These are phyloP conservation scores for Diplodus sargus DNA, from an alignment of 2,797 vertebrate species.

Conservation along the genomic window DNA sequence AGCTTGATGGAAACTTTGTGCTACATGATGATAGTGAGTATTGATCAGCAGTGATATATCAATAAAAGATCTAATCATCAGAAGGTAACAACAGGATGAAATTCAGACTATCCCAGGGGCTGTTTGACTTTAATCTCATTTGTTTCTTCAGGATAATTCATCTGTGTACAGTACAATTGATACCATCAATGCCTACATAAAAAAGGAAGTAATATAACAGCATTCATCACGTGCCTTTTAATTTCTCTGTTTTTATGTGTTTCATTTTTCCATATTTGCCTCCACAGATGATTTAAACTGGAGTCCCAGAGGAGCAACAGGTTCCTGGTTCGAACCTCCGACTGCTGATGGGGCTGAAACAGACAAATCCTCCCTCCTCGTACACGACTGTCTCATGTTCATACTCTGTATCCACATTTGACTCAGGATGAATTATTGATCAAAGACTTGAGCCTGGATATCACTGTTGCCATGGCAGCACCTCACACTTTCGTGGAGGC, in stretches of 20 bases:
- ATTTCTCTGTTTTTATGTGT: background rate
- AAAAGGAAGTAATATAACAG: too few species aligned
- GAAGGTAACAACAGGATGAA: too few species aligned
- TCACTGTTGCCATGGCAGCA: constrained; percentile 79
- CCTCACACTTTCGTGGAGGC: constrained; percentile 65
- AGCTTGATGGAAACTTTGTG: too few species aligned
- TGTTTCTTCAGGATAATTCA: too few species aligned
- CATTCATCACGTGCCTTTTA: too few species aligned
- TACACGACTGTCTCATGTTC: constrained; percentile 19
- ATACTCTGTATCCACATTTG: constrained; percentile 65
- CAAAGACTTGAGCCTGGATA: constrained; percentile 75
- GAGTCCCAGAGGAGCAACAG: background rate
- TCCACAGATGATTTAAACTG: constrained; percentile 36
- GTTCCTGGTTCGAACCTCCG: background rate
- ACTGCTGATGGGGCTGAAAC: background rate
- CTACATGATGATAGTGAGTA: too few species aligned
- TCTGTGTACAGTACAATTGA: too few species aligned
- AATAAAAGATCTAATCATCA: too few species aligned
- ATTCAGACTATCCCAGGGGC: too few species aligned
- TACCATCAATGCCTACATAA: too few species aligned
- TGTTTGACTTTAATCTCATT: too few species aligned
- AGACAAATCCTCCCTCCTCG: constrained; percentile 27
- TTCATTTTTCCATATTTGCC: background rate
- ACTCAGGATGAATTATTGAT: constrained; percentile 75
- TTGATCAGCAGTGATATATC: too few species aligned